Conservation (phyloP, 92 coral and sea anemone genomes). For the Plumapathes pennacea region DNA sequence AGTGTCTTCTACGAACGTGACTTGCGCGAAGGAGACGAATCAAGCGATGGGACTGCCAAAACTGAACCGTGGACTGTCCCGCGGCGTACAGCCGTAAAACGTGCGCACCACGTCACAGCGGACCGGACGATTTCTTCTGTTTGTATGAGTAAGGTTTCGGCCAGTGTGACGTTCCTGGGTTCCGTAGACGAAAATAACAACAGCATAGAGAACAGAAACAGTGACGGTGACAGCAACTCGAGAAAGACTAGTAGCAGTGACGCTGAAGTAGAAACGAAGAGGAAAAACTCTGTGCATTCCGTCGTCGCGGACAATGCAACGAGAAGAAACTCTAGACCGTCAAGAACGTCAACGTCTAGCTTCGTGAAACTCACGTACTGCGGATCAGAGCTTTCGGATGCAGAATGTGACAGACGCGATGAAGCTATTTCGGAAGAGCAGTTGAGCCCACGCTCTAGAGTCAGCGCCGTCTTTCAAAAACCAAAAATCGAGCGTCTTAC, state of each 20-base stretch:
- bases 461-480: constrained; percentile 19
- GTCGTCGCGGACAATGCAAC: not conserved
- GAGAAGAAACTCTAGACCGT: constrained; percentile 20
- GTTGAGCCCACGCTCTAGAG: not conserved
- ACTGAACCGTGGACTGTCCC: constrained; percentile 76
- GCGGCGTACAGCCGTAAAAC: constrained; percentile 10
- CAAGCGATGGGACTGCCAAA: constrained; percentile 79
- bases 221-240: no score
- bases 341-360: constrained; percentile 41
- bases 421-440: constrained; percentile 7
- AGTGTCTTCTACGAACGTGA: constrained; percentile 33
- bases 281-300: no score
- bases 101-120: constrained; percentile 16
- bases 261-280: no score
- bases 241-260: no score
- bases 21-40: constrained; percentile 51
- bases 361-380: constrained; percentile 75
- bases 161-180: constrained; percentile 78
- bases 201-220: no score
- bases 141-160: constrained; percentile 23
- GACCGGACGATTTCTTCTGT: constrained; percentile 38
- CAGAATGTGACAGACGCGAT: constrained; percentile 48
- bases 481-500: constrained; percentile 63
- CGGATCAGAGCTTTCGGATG: constrained; percentile 79
- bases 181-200: constrained; percentile 55